These are phyloP conservation scores for Eulemur rufifrons DNA, from an alignment of 2,113 vertebrate species.

Conservation along the genomic window DNA sequence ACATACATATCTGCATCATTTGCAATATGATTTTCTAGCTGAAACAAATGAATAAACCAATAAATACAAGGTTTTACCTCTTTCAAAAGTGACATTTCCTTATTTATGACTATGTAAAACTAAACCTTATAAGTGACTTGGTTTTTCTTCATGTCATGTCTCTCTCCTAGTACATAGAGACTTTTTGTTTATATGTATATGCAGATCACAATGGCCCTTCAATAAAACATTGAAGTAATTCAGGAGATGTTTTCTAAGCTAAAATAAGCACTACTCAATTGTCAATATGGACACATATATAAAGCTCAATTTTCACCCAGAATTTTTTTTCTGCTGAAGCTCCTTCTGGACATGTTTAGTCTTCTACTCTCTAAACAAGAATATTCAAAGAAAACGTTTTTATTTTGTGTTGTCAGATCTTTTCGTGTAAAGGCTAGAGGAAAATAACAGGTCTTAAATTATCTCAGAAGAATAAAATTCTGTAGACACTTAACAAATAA, in stretches of 20 bases:
- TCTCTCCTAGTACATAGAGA: neutral
- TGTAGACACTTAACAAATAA: neutral
- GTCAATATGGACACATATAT: neutral
- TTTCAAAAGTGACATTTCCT: neutral
- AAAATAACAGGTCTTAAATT: conserved; percentile 23
- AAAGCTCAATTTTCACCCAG: conserved; percentile 11
- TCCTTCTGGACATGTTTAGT: neutral
- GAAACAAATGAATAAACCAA: neutral
- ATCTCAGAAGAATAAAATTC: neutral
- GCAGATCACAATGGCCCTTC: neutral
- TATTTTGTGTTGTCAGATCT: conserved; percentile 11
- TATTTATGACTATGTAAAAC: neutral
- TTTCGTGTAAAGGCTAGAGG: neutral
- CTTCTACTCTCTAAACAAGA: conserved; percentile 4
- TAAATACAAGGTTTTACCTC: neutral
- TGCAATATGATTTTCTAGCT: neutral
- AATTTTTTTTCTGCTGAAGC: neutral
- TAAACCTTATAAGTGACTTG: neutral
- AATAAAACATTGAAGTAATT: neutral
- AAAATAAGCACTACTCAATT: neutral
- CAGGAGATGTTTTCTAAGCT: neutral
- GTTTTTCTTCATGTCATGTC: neutral
- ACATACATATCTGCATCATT: neutral
- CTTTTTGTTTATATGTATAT: neutral
- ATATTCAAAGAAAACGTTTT: conserved; percentile 47